Base-by-base conservation (phyloP, 2,888 invertebrate species). In the Pristionchus entomophagus region DNA sequence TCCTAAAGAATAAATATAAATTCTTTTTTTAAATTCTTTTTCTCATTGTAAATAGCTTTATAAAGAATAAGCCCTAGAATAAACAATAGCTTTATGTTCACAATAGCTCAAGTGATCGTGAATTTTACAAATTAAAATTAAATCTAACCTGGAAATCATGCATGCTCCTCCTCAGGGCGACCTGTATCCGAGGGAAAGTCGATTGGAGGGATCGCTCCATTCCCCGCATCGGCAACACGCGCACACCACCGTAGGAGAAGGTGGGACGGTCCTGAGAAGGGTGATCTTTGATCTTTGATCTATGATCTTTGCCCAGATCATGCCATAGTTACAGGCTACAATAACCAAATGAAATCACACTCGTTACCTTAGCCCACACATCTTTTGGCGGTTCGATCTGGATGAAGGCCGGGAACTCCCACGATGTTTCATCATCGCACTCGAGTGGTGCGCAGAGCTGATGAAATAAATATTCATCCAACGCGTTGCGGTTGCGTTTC, bases 331-430 rank as follows among this genome's bases (percentile, higher is more conserved):
- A n/a, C n/a, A n/a, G n/a, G n/a, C n/a, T n/a, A n/a, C n/a, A n/a
- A n/a, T n/a, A n/a, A n/a, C n/a, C n/a, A n/a, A n/a, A n/a, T n/a
- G n/a, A n/a, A n/a, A n/a, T n/a, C n/a, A n/a, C n/a, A n/a, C n/a
- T n/a, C n/a, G n/a, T n/a, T 59, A 82, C 82, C 82, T 84, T 84
- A 26, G 59, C 56, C 92, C 92, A 92, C 19, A 89, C 87, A 73
- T 91, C 89, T 26, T 88, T 87, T 29, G 93, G 93, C 19, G 93
- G 89, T 29, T 90, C 89, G 56, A 89, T 88, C 80, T 91, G 86
- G 88, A 94, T 94, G 92, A 96, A 95, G 91, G 96, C 95, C 0
- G 96, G 96, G 92, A 96, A 96, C 94, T 96, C 96, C 93, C 96
- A 96, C 22, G 88, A 85, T 14, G 87, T 88, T 17, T 87, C 88